Conservation (phyloP, 2,113 vertebrate genomes). For the Myotis lucifugus region DNA sequence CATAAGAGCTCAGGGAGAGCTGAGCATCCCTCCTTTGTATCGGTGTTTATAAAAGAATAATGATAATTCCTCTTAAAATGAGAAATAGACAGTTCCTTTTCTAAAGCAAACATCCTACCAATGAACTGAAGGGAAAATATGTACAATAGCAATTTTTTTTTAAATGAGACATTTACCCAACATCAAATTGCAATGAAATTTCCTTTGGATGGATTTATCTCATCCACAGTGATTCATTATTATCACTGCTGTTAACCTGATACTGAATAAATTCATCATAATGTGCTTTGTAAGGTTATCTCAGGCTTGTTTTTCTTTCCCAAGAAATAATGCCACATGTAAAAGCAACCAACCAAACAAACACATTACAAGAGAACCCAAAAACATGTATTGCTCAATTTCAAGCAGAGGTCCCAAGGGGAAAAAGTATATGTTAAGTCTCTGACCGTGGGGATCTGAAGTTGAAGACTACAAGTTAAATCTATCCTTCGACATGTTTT, state of each 20-base stretch:
- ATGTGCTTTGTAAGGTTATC: not conserved
- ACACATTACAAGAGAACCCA: not conserved
- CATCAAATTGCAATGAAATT: slow-evolving; percentile 61
- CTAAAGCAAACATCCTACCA: slow-evolving; percentile 46
- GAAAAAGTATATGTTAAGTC: not conserved
- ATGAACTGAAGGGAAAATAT: slow-evolving; percentile 55
- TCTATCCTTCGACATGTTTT: not conserved
- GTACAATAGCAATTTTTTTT: slow-evolving; percentile 55
- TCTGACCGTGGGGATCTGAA: slow-evolving; percentile 1
- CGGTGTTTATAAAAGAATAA: slow-evolving; percentile 20
- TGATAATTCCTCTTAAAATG: slow-evolving; percentile 36
- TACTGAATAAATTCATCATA: slow-evolving; percentile 51
- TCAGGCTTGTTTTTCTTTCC: not conserved
- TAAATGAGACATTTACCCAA: slow-evolving; percentile 52
- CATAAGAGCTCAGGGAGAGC: not conserved
- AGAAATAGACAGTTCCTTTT: slow-evolving; percentile 39
- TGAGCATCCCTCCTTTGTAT: not conserved
- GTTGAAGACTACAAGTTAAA: not conserved
- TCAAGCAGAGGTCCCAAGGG: slow-evolving; percentile 10
- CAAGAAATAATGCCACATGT: not conserved
- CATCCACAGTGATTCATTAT: slow-evolving; percentile 18
- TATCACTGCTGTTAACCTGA: slow-evolving; percentile 39
- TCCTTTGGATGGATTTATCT: slow-evolving; percentile 41
- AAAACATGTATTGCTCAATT: slow-evolving; percentile 6
- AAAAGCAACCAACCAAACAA: not conserved